Percentiles rank a stretch among this genome's conserved stretches.
These are phyloP conservation scores for Tetranychus piercei DNA, from an alignment of 2,888 invertebrate species.

Conservation along the genomic window DNA sequence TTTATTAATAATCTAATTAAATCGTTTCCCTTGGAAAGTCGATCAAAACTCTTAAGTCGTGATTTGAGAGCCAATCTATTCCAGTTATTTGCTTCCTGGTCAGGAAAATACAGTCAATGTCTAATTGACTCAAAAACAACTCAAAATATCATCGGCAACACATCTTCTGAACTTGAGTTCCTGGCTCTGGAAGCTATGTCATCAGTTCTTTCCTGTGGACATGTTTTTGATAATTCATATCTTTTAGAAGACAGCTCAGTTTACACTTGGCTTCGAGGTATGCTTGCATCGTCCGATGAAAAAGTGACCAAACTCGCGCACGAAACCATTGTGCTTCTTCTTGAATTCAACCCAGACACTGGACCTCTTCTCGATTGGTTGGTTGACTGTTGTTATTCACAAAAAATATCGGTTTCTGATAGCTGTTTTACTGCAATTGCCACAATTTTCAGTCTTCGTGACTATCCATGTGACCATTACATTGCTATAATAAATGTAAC, in stretches of 20 bases:
- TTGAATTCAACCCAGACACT: constrained; percentile 86
- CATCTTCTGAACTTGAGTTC: constrained; percentile 30
- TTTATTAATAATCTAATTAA: constrained; percentile 82
- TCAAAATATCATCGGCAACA: constrained; percentile 20
- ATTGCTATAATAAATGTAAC: constrained; percentile 94
- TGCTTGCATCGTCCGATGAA: constrained; percentile 61
- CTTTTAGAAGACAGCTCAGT: constrained; percentile 70
- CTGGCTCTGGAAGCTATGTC: constrained; percentile 66
- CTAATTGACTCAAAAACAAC: constrained; percentile 25
- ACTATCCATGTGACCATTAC: constrained; percentile 92
- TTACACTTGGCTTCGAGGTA: constrained; percentile 79
- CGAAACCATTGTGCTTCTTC: constrained; percentile 73
- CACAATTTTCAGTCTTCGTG: constrained; percentile 85
- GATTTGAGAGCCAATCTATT: constrained; percentile 72
- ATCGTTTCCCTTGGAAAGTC: constrained; percentile 82
- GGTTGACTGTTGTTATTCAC: constrained; percentile 90
- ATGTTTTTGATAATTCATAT: constrained; percentile 59
- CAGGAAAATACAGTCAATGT: constrained; percentile 56
- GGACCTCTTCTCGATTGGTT: constrained; percentile 83
- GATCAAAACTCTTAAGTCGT: constrained; percentile 61
- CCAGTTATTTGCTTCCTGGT: constrained; percentile 80
- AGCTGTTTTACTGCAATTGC: constrained; percentile 89
- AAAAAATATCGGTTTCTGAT: constrained; percentile 70
- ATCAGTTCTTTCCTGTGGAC: constrained; percentile 81
- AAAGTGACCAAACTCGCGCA: constrained; percentile 54